Conservation (phyloP, 2,888 invertebrate genomes). For the Tipula vernalis region DNA sequence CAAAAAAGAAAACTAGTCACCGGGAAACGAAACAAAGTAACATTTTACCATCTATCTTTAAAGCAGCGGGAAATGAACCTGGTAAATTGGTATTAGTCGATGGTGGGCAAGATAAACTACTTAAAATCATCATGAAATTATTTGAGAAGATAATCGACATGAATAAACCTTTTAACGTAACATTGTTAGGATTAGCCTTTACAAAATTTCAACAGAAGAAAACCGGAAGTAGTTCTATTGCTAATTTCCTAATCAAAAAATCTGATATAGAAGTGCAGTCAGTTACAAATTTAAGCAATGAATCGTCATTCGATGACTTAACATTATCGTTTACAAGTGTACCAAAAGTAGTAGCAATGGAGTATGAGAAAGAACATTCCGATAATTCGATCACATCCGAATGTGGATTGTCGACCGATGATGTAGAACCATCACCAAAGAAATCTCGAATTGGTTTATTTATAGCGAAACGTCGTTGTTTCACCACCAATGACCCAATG, state of each 20-base stretch:
- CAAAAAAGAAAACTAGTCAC: conserved; percentile 51
- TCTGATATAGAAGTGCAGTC: conserved; percentile 64
- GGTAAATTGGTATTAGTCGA: conserved; percentile 35
- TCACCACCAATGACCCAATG: conserved; percentile 24
- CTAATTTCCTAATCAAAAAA: conserved; percentile 57
- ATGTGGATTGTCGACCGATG: conserved; percentile 50
- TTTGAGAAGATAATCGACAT: conserved; percentile 62
- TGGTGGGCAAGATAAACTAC: conserved; percentile 49
- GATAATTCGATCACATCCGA: conserved; percentile 29
- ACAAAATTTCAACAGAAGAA: conserved; percentile 66
- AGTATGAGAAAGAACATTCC: conserved; percentile 22
- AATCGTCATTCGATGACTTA: conserved; percentile 29
- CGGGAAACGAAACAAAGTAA: conserved; percentile 66
- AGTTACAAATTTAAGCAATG: conserved; percentile 50
- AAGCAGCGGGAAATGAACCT: conserved; percentile 30
- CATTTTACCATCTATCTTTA: conserved; percentile 52
- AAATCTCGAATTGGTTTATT: conserved; percentile 42
- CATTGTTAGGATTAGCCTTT: conserved; percentile 66
- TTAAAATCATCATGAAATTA: conserved; percentile 57
- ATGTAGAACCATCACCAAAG: conserved; percentile 65
- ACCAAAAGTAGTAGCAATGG: conserved; percentile 20
- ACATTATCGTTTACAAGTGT: conserved; percentile 31
- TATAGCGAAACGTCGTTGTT: conserved; percentile 38
- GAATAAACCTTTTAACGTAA: conserved; percentile 64
- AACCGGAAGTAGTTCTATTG: conserved; percentile 56